These are phyloP conservation scores for Chiridota heheva DNA, from an alignment of 35 echinoderm and acorn worm genomes.

Conservation along the genomic window DNA sequence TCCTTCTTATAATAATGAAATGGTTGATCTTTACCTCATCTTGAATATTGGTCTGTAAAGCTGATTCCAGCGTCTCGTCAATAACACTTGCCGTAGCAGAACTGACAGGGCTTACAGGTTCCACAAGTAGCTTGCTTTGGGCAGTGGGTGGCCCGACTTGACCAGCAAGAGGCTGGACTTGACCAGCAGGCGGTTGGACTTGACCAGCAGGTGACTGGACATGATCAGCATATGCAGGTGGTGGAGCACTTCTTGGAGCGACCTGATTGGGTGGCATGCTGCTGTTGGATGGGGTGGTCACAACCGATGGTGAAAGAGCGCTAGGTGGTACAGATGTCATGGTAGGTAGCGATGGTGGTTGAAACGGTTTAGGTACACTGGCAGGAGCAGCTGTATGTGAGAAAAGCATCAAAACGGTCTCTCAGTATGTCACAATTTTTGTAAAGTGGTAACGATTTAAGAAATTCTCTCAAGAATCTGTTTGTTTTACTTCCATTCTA, in stretches of 20 bases:
- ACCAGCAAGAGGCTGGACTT: neutral
- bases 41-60: constrained; percentile 65
- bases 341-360: constrained; percentile 5
- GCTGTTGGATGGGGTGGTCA: no score
- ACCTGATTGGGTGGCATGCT: constrained; percentile 12
- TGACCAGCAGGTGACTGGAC: neutral
- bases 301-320: no score
- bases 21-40: constrained; percentile 64
- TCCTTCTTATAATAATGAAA: no score
- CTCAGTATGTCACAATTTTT: no score
- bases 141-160: neutral
- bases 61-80: constrained; percentile 51
- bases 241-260: neutral
- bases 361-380: no score
- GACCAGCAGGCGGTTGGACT: neutral
- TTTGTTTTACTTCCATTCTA: no score
- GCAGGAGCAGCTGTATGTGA: no score
- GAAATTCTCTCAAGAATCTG: no score
- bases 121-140: neutral
- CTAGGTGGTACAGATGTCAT: neutral
- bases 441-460: no score
- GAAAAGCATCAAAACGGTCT: no score
- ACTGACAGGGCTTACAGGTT: constrained; percentile 33
- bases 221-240: neutral
- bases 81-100: constrained; percentile 7